Percentiles rank a stretch among this genome's conserved stretches.
Evolutionary conservation across 2,113 vertebrate genomes (phyloP).

Genomic region (Junco hyemalis): DNA sequence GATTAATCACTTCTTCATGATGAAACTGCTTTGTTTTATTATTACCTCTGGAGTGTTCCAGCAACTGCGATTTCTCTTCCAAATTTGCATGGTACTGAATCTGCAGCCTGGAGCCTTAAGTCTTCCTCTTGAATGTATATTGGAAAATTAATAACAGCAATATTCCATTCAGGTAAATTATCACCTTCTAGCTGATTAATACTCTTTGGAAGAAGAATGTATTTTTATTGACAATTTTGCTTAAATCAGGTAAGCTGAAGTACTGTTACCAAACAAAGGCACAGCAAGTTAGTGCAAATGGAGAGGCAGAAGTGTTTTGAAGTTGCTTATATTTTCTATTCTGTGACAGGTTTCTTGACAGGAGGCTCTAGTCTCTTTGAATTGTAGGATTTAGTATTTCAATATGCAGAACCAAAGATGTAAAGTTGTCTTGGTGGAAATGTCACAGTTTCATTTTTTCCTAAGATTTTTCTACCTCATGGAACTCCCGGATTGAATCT

Average conservation of each 20-base stretch:
- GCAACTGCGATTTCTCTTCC: background rate
- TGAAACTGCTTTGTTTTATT: background rate
- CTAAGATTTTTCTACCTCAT: background rate
- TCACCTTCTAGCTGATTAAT: background rate
- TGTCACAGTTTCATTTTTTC: background rate
- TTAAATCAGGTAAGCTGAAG: background rate
- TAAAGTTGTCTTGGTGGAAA: background rate
- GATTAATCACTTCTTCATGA: background rate
- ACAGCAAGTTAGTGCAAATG: background rate
- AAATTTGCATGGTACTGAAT: background rate
- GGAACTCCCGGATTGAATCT: background rate
- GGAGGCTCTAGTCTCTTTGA: background rate
- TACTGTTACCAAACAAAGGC: background rate
- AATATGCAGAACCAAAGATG: background rate
- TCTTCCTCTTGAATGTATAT: background rate
- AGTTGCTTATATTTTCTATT: background rate
- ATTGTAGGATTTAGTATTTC: background rate
- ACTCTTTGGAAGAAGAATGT: background rate
- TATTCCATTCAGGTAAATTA: background rate
- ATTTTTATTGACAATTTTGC: background rate
- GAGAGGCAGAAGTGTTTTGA: background rate
- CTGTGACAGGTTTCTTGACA: background rate
- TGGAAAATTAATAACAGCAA: background rate
- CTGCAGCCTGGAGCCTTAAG: background rate
- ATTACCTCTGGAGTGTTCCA: background rate